Evolutionary conservation across 2,888 invertebrate genomes (phyloP).

Genomic region (Thereva nobilitata): DNA sequence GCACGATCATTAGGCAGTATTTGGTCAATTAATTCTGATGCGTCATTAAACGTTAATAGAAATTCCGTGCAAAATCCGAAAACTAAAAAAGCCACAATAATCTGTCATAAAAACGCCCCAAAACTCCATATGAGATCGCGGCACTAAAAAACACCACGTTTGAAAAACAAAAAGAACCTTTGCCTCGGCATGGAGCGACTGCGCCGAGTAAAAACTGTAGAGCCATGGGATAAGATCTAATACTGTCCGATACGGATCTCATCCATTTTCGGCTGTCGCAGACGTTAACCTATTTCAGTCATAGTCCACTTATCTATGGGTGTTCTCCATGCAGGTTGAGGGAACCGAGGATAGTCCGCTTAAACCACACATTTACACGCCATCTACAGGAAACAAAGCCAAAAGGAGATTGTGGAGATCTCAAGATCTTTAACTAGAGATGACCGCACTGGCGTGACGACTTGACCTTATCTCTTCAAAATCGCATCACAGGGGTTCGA

Average conservation of each 20-base stretch:
- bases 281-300: conserved; percentile 34
- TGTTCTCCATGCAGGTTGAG: conserved; percentile 15
- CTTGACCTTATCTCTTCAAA: conserved; percentile 46
- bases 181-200: no score
- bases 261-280: conserved; percentile 37
- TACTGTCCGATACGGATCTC: conserved; percentile 32
- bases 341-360: conserved; percentile 15
- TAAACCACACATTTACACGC: conserved; percentile 40
- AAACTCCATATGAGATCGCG: no score
- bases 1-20: no score
- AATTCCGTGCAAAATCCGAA: no score
- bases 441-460: conserved; percentile 45
- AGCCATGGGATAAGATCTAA: no score
- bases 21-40: no score
- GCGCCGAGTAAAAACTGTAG: no score
- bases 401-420: conserved; percentile 14
- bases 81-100: no score
- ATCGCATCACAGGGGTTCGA: conserved; percentile 45
- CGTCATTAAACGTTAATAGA: no score
- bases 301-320: conserved; percentile 22
- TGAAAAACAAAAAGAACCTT: no score
- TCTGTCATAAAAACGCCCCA: no score
- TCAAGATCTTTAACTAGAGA: conserved; percentile 38
- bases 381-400: conserved; percentile 31
- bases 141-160: no score